These are phyloP conservation scores for Leptoclinus maculatus DNA, from an alignment of 2,797 vertebrate genomes.

Conservation along the genomic window DNA sequence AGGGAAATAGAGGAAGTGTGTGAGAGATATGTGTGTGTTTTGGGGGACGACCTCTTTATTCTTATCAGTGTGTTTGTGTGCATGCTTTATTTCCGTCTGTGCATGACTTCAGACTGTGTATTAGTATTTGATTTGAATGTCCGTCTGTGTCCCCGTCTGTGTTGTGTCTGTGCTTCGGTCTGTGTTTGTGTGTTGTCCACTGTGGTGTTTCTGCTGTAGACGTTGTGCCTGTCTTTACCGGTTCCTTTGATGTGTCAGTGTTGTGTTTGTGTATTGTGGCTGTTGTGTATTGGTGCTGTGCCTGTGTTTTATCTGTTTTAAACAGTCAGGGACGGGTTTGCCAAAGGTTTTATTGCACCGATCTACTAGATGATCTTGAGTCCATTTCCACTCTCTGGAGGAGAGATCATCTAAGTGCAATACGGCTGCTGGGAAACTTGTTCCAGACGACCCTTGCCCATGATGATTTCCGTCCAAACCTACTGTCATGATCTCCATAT, in stretches of 20 bases:
- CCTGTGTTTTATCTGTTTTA: conserved; percentile 72
- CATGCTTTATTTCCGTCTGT: conserved; percentile 62
- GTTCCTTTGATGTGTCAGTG: conserved; percentile 59
- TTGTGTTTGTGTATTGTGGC: conserved; percentile 66
- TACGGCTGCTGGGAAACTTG: conserved; percentile 72
- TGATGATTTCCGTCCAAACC: conserved; percentile 70
- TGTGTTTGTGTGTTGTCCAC: conserved; percentile 38
- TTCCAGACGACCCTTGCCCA: conserved; percentile 66
- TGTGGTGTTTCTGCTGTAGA: conserved; percentile 31
- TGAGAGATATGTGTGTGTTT: conserved; percentile 42
- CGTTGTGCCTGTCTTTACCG: conserved; percentile 44
- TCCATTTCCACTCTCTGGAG: conserved; percentile 57
- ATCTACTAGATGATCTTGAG: conserved; percentile 74
- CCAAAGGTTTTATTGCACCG: conserved; percentile 74
- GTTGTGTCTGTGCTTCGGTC: conserved; percentile 42
- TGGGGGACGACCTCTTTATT: conserved; percentile 19
- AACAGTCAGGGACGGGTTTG: conserved; percentile 73
- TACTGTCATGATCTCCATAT: conserved; percentile 73
- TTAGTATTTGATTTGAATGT: conserved; percentile 38
- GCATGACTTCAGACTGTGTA: conserved; percentile 63
- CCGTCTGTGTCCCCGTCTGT: conserved; percentile 23
- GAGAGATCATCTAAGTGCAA: conserved; percentile 80
- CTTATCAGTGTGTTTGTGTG: conserved; percentile 57
- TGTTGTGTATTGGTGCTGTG: conserved; percentile 63
- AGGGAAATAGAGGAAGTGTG: conserved; percentile 1